A percentile compares a stretch with the other conserved stretches of the same genome.
These are phyloP conservation scores for Caenorhabditis doughertyi DNA, from an alignment of 2,888 invertebrate species.

Conservation along the genomic window DNA sequence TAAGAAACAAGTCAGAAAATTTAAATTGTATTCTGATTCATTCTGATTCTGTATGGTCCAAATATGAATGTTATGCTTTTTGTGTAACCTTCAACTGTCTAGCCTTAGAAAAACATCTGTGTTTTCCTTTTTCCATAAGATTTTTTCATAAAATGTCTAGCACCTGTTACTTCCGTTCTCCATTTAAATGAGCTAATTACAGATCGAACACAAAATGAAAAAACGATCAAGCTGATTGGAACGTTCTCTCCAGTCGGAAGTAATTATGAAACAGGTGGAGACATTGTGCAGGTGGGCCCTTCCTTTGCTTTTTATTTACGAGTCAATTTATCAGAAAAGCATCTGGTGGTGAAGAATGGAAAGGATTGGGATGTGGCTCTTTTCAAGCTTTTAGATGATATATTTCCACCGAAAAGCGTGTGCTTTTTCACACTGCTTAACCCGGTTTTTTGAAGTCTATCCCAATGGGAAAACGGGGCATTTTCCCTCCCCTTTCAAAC, in stretches of 20 bases:
- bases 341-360: conserved; percentile 2
- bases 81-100: neutral
- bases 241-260: conserved; percentile 74
- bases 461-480: conserved; percentile 9
- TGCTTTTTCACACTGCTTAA: conserved; percentile 8
- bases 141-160: neutral
- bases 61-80: neutral
- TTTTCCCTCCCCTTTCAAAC: neutral
- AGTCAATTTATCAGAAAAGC: conserved; percentile 18
- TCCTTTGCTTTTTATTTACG: neutral
- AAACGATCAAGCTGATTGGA: conserved; percentile 63
- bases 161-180: conserved; percentile 6
- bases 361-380: neutral
- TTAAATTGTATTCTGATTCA: neutral
- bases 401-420: conserved; percentile 30
- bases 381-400: conserved; percentile 45
- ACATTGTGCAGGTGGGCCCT: conserved; percentile 73
- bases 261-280: conserved; percentile 74
- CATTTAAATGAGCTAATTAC: conserved; percentile 36
- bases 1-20: too few species aligned
- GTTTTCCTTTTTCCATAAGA: neutral
- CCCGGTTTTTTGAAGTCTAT: conserved; percentile 49
- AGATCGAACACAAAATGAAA: conserved; percentile 58
- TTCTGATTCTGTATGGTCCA: neutral
- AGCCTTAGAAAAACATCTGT: conserved; percentile 6